These are phyloP conservation scores for Lasioglossum zephyrum DNA, from an alignment of 2,888 invertebrate genomes.

Conservation along the genomic window DNA sequence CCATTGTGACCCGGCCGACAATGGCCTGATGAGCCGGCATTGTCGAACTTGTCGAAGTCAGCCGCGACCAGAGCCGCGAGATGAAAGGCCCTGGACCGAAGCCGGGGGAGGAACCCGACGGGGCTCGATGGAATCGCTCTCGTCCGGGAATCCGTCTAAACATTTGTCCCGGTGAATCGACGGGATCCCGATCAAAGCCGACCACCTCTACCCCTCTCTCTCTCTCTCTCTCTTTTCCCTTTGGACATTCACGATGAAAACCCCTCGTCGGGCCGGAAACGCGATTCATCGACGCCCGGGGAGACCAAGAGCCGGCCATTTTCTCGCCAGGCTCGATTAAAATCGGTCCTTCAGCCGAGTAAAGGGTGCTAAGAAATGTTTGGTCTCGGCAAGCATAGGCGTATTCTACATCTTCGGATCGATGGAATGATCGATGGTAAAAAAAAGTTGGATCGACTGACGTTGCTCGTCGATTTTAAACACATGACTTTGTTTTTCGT, in stretches of 20 bases:
- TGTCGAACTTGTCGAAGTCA: conserved; percentile 74
- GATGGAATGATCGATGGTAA: no score
- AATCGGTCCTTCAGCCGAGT: neutral
- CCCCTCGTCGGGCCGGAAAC: neutral
- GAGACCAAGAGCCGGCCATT: neutral
- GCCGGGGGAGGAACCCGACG: neutral
- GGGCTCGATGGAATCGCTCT: neutral
- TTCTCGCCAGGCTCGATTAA: neutral
- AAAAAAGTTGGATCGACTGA: no score
- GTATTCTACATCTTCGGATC: no score
- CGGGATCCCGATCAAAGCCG: neutral
- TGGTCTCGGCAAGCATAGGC: no score
- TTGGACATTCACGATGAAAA: neutral
- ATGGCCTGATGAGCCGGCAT: conserved; percentile 77
- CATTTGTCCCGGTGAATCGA: neutral
- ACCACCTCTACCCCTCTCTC: neutral
- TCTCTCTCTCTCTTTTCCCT: neutral
- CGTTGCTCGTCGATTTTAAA: no score
- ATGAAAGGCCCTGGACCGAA: conserved; percentile 29
- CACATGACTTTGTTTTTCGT: no score
- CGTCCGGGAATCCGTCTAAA: neutral
- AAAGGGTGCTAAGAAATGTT: no score
- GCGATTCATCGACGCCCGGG: neutral
- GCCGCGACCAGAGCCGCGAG: conserved; percentile 15
- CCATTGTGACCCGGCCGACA: conserved; percentile 71